Evolutionary conservation across 2,113 vertebrate genomes (phyloP).

Genomic region (Pteropus alecto): DNA sequence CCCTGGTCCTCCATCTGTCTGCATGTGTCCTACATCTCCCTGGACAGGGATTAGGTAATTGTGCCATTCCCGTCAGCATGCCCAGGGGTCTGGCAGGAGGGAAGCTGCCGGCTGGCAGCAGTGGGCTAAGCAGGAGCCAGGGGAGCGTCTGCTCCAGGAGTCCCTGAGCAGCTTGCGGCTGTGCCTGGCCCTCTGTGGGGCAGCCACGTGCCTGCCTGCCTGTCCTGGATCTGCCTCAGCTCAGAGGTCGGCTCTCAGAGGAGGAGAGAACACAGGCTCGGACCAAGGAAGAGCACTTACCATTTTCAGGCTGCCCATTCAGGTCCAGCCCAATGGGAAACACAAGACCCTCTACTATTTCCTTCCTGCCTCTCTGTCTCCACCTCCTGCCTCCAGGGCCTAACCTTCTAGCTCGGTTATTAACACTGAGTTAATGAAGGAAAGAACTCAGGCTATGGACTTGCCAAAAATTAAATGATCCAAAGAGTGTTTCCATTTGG

Average conservation of each 20-base stretch:
- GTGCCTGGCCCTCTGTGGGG: conserved; percentile 28
- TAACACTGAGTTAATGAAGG: not conserved
- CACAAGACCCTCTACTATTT: not conserved
- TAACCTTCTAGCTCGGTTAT: not conserved
- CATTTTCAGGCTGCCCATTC: not conserved
- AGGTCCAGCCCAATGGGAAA: not conserved
- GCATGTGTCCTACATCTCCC: conserved; percentile 67
- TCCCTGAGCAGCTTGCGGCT: conserved; percentile 61
- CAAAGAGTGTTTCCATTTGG: not conserved
- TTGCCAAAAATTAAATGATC: conserved; percentile 29
- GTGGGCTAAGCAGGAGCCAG: conserved; percentile 61
- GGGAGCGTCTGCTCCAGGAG: conserved; percentile 64
- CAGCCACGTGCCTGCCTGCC: conserved; percentile 51
- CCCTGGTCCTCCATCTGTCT: conserved; percentile 70
- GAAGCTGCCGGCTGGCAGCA: conserved; percentile 69
- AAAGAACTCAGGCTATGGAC: not conserved
- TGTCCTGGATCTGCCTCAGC: conserved; percentile 51
- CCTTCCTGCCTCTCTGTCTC: not conserved
- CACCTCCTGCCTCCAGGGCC: not conserved
- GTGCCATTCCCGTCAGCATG: conserved; percentile 57
- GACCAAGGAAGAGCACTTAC: not conserved
- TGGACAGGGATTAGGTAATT: conserved; percentile 66
- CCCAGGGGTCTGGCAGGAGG: conserved; percentile 68
- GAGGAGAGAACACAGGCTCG: not conserved
- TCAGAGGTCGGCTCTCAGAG: conserved; percentile 20